Conservation (phyloP, 2,888 invertebrate species). For the Dascillus cervinus region DNA sequence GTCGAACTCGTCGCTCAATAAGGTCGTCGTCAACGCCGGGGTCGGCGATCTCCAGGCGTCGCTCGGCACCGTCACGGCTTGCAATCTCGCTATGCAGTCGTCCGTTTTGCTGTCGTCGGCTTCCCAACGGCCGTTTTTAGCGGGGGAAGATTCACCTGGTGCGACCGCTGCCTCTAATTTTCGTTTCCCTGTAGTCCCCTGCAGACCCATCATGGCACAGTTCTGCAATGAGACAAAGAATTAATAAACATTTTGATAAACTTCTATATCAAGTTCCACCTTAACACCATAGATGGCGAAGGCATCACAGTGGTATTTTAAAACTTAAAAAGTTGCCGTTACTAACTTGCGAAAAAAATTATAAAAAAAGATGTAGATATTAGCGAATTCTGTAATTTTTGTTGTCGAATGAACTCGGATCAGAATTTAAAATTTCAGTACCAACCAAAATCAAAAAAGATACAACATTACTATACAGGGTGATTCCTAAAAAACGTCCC, state of each 20-base stretch:
- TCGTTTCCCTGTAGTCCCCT: constrained; percentile 64
- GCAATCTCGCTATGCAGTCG: constrained; percentile 58
- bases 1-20: constrained; percentile 43
- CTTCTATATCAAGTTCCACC: too few species aligned
- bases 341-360: not conserved
- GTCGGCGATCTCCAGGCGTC: constrained; percentile 48
- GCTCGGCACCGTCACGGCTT: constrained; percentile 62
- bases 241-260: too few species aligned
- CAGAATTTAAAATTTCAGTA: too few species aligned
- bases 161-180: constrained; percentile 49
- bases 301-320: too few species aligned
- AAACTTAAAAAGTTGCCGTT: not conserved
- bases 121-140: constrained; percentile 52
- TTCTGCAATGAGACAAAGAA: constrained; percentile 45
- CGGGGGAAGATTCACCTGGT: constrained; percentile 43
- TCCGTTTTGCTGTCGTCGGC: constrained; percentile 53
- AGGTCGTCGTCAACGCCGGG: constrained; percentile 38
- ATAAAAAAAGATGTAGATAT: too few species aligned
- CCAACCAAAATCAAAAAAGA: too few species aligned
- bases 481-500: too few species aligned
- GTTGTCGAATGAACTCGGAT: too few species aligned
- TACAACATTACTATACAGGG: too few species aligned
- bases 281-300: too few species aligned
- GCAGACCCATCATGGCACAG: constrained; percentile 69
- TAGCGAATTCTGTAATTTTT: too few species aligned